Evolutionary conservation across 2,797 vertebrate species (phyloP).

Genomic region (Diplodus sargus): DNA sequence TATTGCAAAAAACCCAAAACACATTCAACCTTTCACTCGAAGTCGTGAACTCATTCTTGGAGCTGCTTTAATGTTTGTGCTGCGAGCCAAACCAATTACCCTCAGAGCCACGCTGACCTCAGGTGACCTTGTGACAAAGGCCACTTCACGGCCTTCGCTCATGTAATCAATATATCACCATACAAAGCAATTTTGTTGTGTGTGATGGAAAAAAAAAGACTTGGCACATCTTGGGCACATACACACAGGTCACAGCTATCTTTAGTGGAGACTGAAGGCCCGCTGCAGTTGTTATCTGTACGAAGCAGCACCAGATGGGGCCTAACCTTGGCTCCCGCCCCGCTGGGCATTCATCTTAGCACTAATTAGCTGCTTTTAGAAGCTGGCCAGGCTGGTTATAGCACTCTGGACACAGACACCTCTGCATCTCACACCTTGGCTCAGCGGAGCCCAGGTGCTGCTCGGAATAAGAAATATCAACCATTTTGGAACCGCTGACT

Average conservation of each 20-base stretch:
- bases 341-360: constrained; percentile 61
- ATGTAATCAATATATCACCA: constrained; percentile 36
- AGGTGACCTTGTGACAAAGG: constrained; percentile 33
- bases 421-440: constrained; percentile 32
- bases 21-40: constrained; percentile 1
- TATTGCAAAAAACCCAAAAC: not conserved
- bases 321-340: constrained; percentile 62
- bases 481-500: constrained; percentile 8
- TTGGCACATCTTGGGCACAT: constrained; percentile 19
- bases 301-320: constrained; percentile 64
- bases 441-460: constrained; percentile 14
- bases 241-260: constrained; percentile 50
- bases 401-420: constrained; percentile 33
- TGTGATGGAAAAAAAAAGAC: constrained; percentile 2
- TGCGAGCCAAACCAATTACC: constrained; percentile 27
- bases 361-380: constrained; percentile 70
- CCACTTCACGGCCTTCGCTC: constrained; percentile 13
- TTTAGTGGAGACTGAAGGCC: constrained; percentile 45
- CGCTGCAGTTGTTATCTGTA: constrained; percentile 56
- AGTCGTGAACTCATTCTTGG: constrained; percentile 16
- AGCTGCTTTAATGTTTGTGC: constrained; percentile 11
- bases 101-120: constrained; percentile 7
- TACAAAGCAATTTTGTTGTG: constrained; percentile 6
- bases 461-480: constrained; percentile 21
- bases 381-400: constrained; percentile 33